Percentiles rank a stretch among this genome's conserved stretches.
phyloP scores from a whole-genome alignment of 2,888 invertebrate genomes.

The Drosophila kuntzei region DNA sequence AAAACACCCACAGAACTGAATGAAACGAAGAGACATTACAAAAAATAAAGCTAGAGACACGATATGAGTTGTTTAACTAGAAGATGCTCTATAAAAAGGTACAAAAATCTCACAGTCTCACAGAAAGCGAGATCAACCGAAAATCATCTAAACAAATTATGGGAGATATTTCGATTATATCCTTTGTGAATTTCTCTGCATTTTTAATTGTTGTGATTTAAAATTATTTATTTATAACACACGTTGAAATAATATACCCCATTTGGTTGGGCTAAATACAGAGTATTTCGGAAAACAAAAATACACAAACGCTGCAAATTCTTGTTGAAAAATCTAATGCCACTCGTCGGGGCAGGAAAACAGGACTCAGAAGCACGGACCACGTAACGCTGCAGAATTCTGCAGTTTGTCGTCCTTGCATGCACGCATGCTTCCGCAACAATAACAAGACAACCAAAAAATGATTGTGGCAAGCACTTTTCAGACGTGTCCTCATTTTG shows the following conservation, averaged over 20 bases:
- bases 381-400: constrained; percentile 68
- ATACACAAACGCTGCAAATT: constrained; percentile 67
- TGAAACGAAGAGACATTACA: constrained; percentile 21
- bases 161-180: no score
- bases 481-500: constrained; percentile 52
- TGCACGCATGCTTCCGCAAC: constrained; percentile 69
- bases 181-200: no score
- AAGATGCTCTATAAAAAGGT: constrained; percentile 20
- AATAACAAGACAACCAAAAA: constrained; percentile 39
- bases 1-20: constrained; percentile 66
- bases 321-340: constrained; percentile 74
- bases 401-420: constrained; percentile 74
- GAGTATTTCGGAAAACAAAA: constrained; percentile 44
- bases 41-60: constrained; percentile 12
- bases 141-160: no score
- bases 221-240: no score
- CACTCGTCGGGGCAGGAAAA: constrained; percentile 37
- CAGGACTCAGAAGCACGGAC: constrained; percentile 15
- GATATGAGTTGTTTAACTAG: constrained; percentile 15
- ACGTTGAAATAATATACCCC: constrained; percentile 1
- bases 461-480: constrained; percentile 73
- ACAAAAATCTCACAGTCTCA: not conserved
- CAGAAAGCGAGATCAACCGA: no score
- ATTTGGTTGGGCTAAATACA: not conserved
- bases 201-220: no score